These are phyloP conservation scores for Saccostrea glomerata DNA, from an alignment of 1,140 invertebrate species.

Conservation along the genomic window DNA sequence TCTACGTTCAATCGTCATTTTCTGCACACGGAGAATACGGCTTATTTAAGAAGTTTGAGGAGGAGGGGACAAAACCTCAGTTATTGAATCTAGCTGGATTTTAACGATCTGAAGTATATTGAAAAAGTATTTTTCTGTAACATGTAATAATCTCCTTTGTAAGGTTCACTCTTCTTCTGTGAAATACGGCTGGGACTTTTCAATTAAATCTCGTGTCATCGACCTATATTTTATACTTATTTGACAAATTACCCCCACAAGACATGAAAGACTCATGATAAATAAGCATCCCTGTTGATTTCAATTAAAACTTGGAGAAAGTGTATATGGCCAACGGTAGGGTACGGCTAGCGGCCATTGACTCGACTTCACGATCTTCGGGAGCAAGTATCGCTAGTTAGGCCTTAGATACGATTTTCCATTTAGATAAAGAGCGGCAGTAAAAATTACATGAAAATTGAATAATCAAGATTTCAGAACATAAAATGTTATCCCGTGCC, in stretches of 20 bases:
- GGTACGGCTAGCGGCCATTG: constrained; percentile 8
- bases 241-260: constrained; percentile 28
- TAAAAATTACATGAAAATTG: constrained; percentile 31
- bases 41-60: too few species aligned
- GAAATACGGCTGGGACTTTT: neutral
- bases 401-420: constrained; percentile 12
- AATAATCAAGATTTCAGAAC: constrained; percentile 25
- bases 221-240: neutral
- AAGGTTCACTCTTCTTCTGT: neutral
- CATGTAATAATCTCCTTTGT: too few species aligned
- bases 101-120: too few species aligned
- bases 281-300: constrained; percentile 33
- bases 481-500: constrained; percentile 1
- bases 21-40: too few species aligned
- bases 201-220: constrained; percentile 6
- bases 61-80: too few species aligned
- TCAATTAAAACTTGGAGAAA: constrained; percentile 24
- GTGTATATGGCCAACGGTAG: neutral
- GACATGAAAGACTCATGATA: constrained; percentile 20
- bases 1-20: too few species aligned
- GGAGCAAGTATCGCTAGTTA: constrained; percentile 9
- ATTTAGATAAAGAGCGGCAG: neutral
- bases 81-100: too few species aligned
- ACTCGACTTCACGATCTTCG: neutral
- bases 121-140: too few species aligned